Base-by-base conservation (phyloP, 2,113 vertebrate species). In the Paratilapia polleni region DNA sequence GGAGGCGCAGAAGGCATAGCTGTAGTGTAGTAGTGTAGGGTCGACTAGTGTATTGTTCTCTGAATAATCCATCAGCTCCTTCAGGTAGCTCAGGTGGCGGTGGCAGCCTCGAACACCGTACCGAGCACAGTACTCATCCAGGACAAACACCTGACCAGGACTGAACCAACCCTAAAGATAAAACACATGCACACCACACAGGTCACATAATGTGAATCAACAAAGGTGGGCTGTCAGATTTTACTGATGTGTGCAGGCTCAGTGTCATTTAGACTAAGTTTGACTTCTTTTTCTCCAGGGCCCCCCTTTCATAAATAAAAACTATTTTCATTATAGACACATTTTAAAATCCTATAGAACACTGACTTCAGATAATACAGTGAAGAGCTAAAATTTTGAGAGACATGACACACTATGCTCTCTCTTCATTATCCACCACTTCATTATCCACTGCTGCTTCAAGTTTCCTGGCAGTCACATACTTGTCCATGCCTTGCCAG, bases 1-100 rank as follows among this genome's bases (percentile, higher is more conserved):
- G 80, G 98, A 99, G 85, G 98, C 98, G 60, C 98, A 99, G 96
- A 99, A 99, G 77, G 98, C 98, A 91, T 99, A 99, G 95, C 98
- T 99, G 96, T 99, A 99, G 95, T 99, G 98, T 22, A 99, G 97
- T 82, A 99, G 96, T 52, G 97, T 99, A 64, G 98, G 98, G 93
- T 99, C 98, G 57, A 99, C 97, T 89, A 99, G 95, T 61, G 95
- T 95, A 62, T 95, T 97, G 58, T 94, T 96, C 94, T 99, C 97
- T 0, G 97, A 97, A 62, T 97, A 97, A 62, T 98, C 97, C 95
- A 98, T 98, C 94, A 99, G 93, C 13, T 98, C 97, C 74, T 88
- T 96, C 82, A 99, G 96, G 92, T 99, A 99, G 96, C 97, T 97
- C 89, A 99, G 97, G 89, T 99, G 98, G 62, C 98, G 97, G 80